A percentile compares a stretch with the other conserved stretches of the same genome.
Evolutionary conservation across 2,888 invertebrate genomes (phyloP).

Genomic region (Polietes domitor): DNA sequence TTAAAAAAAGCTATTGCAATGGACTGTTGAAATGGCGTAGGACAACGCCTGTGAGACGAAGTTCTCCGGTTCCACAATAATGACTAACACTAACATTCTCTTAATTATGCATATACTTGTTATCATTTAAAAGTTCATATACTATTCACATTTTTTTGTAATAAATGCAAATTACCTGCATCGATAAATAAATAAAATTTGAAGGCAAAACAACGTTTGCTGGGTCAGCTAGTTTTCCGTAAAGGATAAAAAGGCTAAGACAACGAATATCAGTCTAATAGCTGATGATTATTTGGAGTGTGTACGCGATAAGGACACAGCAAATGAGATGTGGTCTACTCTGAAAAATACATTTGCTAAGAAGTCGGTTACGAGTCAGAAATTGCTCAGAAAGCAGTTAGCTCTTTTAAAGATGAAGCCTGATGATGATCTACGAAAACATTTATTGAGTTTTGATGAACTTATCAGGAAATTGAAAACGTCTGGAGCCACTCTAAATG

Average conservation of each 20-base stretch:
- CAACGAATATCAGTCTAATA: conserved; percentile 10
- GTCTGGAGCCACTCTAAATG: not conserved
- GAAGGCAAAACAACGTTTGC: no score
- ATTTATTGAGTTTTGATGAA: conserved; percentile 38
- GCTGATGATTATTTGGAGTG: conserved; percentile 48
- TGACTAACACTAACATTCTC: no score
- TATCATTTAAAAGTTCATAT: no score
- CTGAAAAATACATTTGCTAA: conserved; percentile 29
- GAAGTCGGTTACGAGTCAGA: conserved; percentile 35
- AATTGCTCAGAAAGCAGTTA: conserved; percentile 41
- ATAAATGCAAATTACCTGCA: no score
- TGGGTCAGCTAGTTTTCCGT: no score
- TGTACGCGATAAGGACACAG: conserved; percentile 29
- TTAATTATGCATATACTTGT: no score
- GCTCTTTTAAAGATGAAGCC: conserved; percentile 25
- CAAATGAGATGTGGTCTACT: conserved; percentile 45
- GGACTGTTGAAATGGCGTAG: no score
- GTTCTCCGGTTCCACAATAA: no score
- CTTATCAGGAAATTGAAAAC: conserved; percentile 2
- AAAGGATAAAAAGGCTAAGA: conserved; percentile 37
- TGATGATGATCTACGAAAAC: conserved; percentile 23
- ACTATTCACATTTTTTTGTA: no score
- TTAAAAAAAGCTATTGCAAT: no score
- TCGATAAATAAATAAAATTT: no score
- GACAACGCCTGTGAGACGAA: no score